Evolutionary conservation across 2,113 vertebrate genomes (phyloP), one percentile per base, ranked within the genome.

Genomic region (Oncorhynchus masou): DNA sequence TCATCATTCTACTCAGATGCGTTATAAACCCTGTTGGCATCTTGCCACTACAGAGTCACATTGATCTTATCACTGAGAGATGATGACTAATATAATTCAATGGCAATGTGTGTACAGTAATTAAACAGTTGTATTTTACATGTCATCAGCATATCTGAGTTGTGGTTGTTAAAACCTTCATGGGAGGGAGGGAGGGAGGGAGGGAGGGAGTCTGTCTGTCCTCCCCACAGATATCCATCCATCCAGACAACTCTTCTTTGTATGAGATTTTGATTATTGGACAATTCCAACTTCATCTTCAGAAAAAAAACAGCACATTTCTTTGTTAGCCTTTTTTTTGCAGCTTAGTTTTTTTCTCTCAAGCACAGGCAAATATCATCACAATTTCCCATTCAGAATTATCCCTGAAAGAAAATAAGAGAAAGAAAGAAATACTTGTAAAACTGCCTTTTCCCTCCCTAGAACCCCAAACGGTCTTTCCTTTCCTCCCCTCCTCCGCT

Each of bases 291-390:
- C 49, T 51, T 13, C 1, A 51, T 51, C 9, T 51, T 34, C 22
- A 39, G 45, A 49, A 79, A 79, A 27, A 83, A 85, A 88, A 83
- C 68, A 86, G 84, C 82, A 71, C 78, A 64, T 68, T 45, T 3
- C 77, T 85, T 81, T 78, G 25, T 81, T 81, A 71, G 85, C 83
- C 77, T 57, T 72, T 68, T 45, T 45, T 45, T 45, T 22, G 19
- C 66, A 80, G 77, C 80, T 85, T 83, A 79, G 71, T 86, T 77
- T 83, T 86, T 81, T 84, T 70, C 34, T 34, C 34, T 34, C 88
- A 85, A 71, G 84, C 82, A 88, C 88, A 80, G 86, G 82, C 83
- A 87, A 87, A 84, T 78, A 74, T 74, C 76, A 79, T 74, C 76
- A 80, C 83, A 49, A 86, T 79, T 77, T 29, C 29, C 74, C 79